Percentiles rank a stretch among this genome's conserved stretches.
These are phyloP conservation scores for Cephus runcator DNA, from an alignment of 2,888 invertebrate genomes.

Conservation along the genomic window DNA sequence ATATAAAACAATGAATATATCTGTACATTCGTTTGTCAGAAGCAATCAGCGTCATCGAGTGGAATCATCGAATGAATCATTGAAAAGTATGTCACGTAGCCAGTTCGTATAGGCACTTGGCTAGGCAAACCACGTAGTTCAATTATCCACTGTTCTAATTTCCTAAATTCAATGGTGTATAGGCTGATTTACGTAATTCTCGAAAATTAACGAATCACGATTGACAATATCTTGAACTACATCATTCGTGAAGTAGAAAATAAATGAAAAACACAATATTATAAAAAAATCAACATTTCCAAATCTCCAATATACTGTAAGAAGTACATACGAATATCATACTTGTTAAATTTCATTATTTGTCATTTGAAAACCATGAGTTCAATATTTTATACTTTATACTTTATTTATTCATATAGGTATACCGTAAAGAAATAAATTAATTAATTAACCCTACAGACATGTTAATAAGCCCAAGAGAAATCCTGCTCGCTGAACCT, in stretches of 20 bases:
- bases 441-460: not conserved
- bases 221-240: not conserved
- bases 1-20: not conserved
- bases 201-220: not conserved
- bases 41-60: not conserved
- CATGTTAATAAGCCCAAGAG: not conserved
- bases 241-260: not conserved
- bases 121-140: slow-evolving; percentile 41
- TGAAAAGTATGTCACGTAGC: slow-evolving; percentile 47
- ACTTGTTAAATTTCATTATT: too few relatives aligned
- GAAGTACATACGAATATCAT: too few relatives aligned
- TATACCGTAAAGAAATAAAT: not conserved
- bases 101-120: slow-evolving; percentile 32
- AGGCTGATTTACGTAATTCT: not conserved
- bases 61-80: slow-evolving; percentile 31
- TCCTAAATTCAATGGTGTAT: slow-evolving; percentile 34
- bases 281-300: too few relatives aligned
- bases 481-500: not conserved
- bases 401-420: too few relatives aligned
- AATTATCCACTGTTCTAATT: slow-evolving; percentile 48
- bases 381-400: not conserved
- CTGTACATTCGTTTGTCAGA: not conserved
- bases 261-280: too few relatives aligned
- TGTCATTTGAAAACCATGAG: too few relatives aligned
- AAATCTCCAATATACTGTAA: too few relatives aligned